A percentile compares a stretch with the other conserved stretches of the same genome.
phyloP scores from a whole-genome alignment of 37 sponge, comb jelly and placozoan species.

The Haliclona indistincta region DNA sequence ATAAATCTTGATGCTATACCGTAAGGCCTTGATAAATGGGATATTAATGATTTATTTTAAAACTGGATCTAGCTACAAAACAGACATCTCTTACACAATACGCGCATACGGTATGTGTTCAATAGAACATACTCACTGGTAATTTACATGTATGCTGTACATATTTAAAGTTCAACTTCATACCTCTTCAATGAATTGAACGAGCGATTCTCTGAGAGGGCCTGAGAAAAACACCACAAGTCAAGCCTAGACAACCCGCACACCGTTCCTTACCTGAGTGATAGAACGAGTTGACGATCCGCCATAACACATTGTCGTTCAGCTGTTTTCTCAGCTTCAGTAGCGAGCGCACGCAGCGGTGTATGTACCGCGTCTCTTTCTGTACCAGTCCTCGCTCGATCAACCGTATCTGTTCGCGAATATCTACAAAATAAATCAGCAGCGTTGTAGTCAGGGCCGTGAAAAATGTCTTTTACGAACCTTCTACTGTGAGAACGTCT shows the following conservation, averaged over 20 bases:
- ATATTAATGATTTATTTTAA: too few relatives aligned
- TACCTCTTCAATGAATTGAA: conserved; percentile 29
- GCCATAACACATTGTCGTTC: conserved; percentile 72
- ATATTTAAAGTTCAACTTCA: background rate
- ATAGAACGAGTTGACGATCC: conserved; percentile 47
- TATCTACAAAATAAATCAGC: conserved; percentile 46
- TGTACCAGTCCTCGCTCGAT: conserved; percentile 82
- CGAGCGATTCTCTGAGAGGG: background rate
- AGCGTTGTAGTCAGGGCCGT: background rate
- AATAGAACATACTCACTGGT: too few relatives aligned
- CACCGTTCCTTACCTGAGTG: conserved; percentile 12
- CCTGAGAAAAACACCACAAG: conserved; percentile 1
- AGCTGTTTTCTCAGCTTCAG: conserved; percentile 66
- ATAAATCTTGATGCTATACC: too few relatives aligned
- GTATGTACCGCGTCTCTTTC: conserved; percentile 87
- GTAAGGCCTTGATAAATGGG: too few relatives aligned
- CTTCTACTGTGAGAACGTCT: conserved; percentile 67
- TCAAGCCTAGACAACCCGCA: background rate
- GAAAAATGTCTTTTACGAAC: conserved; percentile 10
- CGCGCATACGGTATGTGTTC: background rate
- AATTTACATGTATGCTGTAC: conserved; percentile 4
- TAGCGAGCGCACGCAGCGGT: conserved; percentile 71
- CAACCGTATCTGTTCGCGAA: conserved; percentile 79
- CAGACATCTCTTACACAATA: too few relatives aligned
- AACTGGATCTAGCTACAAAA: too few relatives aligned